These are phyloP conservation scores for Fissipunctia ypsillon DNA, from an alignment of 2,888 invertebrate genomes.

Conservation along the genomic window DNA sequence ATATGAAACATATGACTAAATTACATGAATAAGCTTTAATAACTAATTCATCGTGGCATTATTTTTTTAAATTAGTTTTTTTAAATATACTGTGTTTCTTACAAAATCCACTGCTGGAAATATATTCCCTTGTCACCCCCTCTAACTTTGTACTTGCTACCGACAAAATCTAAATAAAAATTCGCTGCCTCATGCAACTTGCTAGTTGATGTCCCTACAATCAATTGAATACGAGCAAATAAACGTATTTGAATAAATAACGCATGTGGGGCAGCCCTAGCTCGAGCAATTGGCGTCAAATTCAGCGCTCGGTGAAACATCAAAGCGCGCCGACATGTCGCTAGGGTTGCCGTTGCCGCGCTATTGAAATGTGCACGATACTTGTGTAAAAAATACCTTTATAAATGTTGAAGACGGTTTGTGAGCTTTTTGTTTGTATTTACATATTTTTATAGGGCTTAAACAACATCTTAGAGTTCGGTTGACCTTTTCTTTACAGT, in stretches of 20 bases:
- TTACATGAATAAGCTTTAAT: background rate
- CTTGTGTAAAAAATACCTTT: constrained; percentile 44
- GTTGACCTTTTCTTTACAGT: background rate
- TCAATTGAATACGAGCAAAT: constrained; percentile 77
- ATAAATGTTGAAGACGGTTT: constrained; percentile 1
- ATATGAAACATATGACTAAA: constrained; percentile 2
- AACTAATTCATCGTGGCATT: background rate
- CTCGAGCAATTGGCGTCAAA: constrained; percentile 81
- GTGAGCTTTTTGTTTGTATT: background rate
- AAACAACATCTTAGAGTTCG: background rate
- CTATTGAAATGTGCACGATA: constrained; percentile 67
- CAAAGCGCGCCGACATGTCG: constrained; percentile 74
- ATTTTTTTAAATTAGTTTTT: background rate
- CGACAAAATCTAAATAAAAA: constrained; percentile 36
- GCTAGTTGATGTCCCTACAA: constrained; percentile 69
- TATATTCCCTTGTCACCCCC: background rate
- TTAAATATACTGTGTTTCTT: background rate
- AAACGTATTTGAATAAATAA: constrained; percentile 84
- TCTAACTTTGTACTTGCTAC: constrained; percentile 5
- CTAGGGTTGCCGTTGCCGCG: constrained; percentile 69
- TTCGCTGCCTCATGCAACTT: constrained; percentile 34
- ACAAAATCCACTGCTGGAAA: background rate
- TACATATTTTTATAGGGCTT: constrained; percentile 13
- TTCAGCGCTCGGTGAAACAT: constrained; percentile 75
- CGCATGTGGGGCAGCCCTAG: constrained; percentile 73